phyloP scores from a whole-genome alignment of 1,140 invertebrate species.

The Ptiloglossa arizonensis region DNA sequence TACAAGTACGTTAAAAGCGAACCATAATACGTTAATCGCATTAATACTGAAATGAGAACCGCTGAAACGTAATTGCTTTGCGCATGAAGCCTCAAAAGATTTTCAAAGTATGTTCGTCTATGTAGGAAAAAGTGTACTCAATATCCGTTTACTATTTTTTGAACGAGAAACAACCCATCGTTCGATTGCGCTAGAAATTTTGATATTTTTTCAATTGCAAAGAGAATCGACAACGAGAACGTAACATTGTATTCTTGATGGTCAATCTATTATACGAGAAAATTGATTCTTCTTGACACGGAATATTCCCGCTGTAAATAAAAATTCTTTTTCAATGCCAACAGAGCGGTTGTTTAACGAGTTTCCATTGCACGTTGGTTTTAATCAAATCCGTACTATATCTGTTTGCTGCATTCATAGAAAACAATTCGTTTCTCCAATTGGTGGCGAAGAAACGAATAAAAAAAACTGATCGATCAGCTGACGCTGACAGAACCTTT shows the following conservation, averaged over 20 bases:
- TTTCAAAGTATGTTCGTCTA: too few relatives aligned
- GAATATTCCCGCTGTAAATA: background rate
- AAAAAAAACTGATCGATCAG: background rate
- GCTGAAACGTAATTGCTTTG: too few relatives aligned
- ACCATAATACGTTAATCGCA: too few relatives aligned
- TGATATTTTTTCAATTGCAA: too few relatives aligned
- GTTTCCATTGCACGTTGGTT: background rate
- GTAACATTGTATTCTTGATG: background rate
- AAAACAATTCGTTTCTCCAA: background rate
- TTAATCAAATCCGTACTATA: slow-evolving; percentile 7
- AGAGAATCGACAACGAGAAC: background rate
- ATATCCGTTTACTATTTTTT: too few relatives aligned
- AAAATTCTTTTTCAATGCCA: background rate
- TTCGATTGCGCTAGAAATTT: too few relatives aligned
- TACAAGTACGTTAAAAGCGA: too few relatives aligned
- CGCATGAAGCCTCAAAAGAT: too few relatives aligned
- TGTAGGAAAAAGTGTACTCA: too few relatives aligned
- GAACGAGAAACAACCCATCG: too few relatives aligned
- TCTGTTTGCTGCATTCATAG: too few relatives aligned
- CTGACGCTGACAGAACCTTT: background rate
- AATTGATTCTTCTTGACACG: background rate
- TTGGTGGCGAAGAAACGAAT: background rate
- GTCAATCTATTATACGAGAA: background rate
- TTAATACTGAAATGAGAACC: too few relatives aligned
- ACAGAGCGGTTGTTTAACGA: background rate